These are phyloP conservation scores for Sebastes cheni DNA, from an alignment of 2,797 vertebrate species.

Conservation along the genomic window DNA sequence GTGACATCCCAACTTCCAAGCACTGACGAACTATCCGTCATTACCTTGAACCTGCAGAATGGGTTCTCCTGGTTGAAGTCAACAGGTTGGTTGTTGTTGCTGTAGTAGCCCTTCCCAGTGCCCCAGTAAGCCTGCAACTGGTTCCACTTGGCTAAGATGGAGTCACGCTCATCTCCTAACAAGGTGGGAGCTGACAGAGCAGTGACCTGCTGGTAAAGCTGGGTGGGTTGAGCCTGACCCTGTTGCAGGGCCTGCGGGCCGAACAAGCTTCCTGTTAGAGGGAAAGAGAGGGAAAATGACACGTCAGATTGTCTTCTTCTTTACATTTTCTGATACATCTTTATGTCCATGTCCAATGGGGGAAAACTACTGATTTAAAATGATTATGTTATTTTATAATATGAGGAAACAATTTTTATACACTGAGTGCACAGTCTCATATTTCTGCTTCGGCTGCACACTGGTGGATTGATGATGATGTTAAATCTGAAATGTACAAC, in stretches of 20 bases:
- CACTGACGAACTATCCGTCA: accelerated
- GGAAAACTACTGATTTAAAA: background rate
- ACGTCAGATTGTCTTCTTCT: background rate
- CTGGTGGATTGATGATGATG: background rate
- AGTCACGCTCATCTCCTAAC: conserved; percentile 95
- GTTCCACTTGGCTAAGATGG: conserved; percentile 98
- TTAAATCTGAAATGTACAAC: background rate
- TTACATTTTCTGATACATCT: background rate
- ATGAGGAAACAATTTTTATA: background rate
- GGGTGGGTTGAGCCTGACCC: conserved; percentile 87
- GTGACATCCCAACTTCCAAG: background rate
- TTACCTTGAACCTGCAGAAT: conserved; percentile 98
- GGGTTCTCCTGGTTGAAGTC: conserved; percentile 97
- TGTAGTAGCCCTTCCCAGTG: conserved; percentile 95
- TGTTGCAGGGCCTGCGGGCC: conserved; percentile 85
- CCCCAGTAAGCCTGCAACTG: conserved; percentile 99
- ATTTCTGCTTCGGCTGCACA: background rate
- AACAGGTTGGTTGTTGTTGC: conserved; percentile 90
- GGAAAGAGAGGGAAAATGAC: background rate
- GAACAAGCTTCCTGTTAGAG: conserved; percentile 85
- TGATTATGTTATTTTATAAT: background rate
- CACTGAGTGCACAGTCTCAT: background rate
- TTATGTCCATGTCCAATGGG: background rate
- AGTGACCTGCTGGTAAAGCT: conserved; percentile 94
- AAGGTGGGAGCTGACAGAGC: conserved; percentile 94